Percentiles rank a stretch among this genome's conserved stretches.
These are phyloP conservation scores for Eutrigla gurnardus DNA, from an alignment of 2,797 vertebrate species.

Conservation along the genomic window DNA sequence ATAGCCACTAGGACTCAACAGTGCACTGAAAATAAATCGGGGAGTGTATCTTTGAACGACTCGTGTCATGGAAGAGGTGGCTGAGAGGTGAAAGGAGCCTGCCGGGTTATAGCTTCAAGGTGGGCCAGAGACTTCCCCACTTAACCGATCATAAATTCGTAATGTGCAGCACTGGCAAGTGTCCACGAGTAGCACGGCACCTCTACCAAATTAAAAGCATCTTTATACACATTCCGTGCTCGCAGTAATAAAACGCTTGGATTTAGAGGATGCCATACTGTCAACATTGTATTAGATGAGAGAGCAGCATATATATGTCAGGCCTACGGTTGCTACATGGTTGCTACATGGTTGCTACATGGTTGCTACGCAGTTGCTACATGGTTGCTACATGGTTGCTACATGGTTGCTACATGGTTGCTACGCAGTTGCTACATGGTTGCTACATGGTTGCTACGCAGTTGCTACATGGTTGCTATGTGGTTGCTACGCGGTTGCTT, in stretches of 20 bases:
- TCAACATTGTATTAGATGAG: not conserved
- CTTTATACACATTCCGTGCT: not conserved
- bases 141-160: constrained; percentile 39
- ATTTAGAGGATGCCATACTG: not conserved
- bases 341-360: not conserved
- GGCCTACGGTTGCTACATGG: too few relatives aligned
- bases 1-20: not conserved
- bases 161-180: constrained; percentile 11
- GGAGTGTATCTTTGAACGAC: not conserved
- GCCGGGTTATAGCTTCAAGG: constrained; percentile 26
- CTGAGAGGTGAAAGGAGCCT: constrained; percentile 19
- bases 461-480: not conserved
- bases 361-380: not conserved
- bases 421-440: too few relatives aligned
- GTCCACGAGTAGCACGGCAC: not conserved
- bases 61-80: not conserved
- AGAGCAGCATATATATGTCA: too few relatives aligned
- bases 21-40: not conserved
- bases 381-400: not conserved
- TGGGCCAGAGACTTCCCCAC: constrained; percentile 26
- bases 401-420: not conserved
- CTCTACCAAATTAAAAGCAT: constrained; percentile 15
- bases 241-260: not conserved
- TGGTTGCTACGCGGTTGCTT: not conserved
- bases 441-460: not conserved